These are phyloP conservation scores for Galeopsomyia nigrocyanea DNA, from an alignment of 2,888 invertebrate species.

Conservation along the genomic window DNA sequence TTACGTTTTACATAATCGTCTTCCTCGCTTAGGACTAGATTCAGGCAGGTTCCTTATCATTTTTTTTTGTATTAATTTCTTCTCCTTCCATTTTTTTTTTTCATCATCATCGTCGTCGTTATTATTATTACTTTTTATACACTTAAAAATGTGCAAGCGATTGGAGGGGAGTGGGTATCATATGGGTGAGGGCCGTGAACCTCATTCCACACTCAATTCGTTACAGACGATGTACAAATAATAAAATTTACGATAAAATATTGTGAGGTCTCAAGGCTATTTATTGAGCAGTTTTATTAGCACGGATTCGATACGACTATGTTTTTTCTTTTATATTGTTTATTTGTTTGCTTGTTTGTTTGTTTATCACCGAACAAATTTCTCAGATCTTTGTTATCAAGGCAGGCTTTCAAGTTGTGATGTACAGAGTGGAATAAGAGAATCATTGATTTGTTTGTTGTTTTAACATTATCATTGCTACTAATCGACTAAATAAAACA, in stretches of 20 bases:
- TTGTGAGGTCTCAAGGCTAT: constrained; percentile 37
- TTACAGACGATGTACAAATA: constrained; percentile 6
- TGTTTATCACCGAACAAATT: constrained; percentile 38
- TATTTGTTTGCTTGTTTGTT: constrained; percentile 4
- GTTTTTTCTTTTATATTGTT: neutral
- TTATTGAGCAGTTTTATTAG: constrained; percentile 22
- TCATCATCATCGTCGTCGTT: neutral
- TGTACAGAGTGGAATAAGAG: constrained; percentile 6
- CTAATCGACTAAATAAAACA: constrained; percentile 7
- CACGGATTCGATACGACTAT: constrained; percentile 31
- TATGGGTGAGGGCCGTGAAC: constrained; percentile 19
- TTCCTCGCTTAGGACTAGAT: constrained; percentile 58
- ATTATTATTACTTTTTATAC: constrained; percentile 22
- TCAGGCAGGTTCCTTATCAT: constrained; percentile 54
- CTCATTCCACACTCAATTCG: constrained; percentile 23
- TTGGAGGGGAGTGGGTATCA: constrained; percentile 22
- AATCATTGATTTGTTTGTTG: neutral
- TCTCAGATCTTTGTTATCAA: constrained; percentile 47
- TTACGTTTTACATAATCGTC: constrained; percentile 6
- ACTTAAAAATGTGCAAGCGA: constrained; percentile 41
- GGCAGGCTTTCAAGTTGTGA: constrained; percentile 40
- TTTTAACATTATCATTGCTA: constrained; percentile 6
- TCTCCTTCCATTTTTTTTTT: constrained; percentile 28
- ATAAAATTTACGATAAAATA: constrained; percentile 18
- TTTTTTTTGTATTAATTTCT: constrained; percentile 16